phyloP scores from a whole-genome alignment of 2,797 vertebrate species.

The Perodicticus potto region DNA sequence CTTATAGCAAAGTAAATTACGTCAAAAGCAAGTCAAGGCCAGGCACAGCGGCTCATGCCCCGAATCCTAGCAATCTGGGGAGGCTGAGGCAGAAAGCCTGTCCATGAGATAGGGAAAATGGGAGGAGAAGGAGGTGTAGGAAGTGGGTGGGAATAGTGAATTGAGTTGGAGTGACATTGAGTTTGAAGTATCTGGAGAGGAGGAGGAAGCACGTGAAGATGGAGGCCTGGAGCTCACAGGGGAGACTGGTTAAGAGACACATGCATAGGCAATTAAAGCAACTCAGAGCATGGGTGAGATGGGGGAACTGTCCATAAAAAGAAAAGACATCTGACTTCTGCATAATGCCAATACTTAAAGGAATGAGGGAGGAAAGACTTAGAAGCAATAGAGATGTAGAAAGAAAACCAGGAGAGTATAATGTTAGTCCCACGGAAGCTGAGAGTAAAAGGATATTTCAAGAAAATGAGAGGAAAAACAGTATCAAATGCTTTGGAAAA shows the following conservation, averaged over 20 bases:
- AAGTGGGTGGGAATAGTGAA: not conserved
- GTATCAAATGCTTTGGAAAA: not conserved
- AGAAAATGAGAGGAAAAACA: not conserved
- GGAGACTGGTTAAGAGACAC: not conserved
- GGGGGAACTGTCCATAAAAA: not conserved
- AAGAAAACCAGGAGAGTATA: not conserved
- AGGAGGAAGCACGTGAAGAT: not conserved
- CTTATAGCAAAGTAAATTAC: slow-evolving; percentile 49
- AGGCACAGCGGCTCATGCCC: too few species aligned
- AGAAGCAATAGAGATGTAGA: not conserved
- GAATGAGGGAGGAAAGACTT: not conserved
- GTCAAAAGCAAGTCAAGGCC: slow-evolving; percentile 6
- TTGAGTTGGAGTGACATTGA: not conserved
- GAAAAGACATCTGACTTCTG: not conserved
- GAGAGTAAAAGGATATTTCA: slow-evolving; percentile 26
- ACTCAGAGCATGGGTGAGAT: not conserved
- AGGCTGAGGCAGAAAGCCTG: too few species aligned
- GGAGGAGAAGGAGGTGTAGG: not conserved
- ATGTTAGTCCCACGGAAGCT: not conserved
- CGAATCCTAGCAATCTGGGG: too few species aligned
- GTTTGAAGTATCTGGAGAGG: not conserved
- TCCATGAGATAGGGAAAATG: not conserved
- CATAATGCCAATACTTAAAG: not conserved
- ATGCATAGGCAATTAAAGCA: not conserved
- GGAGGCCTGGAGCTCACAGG: not conserved